Percentiles rank a stretch among this genome's conserved stretches.
These are phyloP conservation scores for Vespertilio murinus DNA, from an alignment of 2,797 vertebrate genomes.

Conservation along the genomic window DNA sequence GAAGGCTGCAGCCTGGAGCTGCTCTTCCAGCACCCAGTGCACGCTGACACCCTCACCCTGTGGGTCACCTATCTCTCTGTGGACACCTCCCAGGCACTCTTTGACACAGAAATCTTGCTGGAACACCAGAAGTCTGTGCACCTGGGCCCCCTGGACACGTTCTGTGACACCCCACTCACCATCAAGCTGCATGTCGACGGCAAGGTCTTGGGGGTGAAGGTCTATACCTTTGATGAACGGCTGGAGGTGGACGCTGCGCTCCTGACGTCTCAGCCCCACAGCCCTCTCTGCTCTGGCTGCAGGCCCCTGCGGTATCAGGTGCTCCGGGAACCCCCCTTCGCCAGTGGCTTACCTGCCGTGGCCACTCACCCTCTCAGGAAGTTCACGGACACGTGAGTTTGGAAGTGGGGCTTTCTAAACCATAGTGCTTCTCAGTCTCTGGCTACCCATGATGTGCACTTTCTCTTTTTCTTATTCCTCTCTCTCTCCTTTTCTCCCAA, in stretches of 20 bases:
- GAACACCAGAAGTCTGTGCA: constrained; percentile 88
- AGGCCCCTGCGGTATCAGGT: constrained; percentile 88
- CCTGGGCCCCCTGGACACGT: constrained; percentile 90
- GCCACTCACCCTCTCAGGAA: constrained; percentile 84
- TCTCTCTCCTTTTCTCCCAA: not conserved
- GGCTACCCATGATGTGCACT: not conserved
- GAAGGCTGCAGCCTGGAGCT: constrained; percentile 94
- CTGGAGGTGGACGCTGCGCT: constrained; percentile 95
- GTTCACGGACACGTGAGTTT: constrained; percentile 91
- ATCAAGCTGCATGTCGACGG: constrained; percentile 87
- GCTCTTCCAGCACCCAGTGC: constrained; percentile 89
- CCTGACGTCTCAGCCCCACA: constrained; percentile 89
- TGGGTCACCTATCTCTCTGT: constrained; percentile 95
- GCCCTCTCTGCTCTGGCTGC: constrained; percentile 90
- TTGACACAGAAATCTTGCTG: constrained; percentile 90
- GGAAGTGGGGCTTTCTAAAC: accelerated
- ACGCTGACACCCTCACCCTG: constrained; percentile 90
- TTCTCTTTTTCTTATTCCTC: not conserved
- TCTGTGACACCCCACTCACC: constrained; percentile 94
- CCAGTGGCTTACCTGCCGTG: constrained; percentile 64
- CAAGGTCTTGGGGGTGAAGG: constrained; percentile 88
- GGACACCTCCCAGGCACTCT: constrained; percentile 86
- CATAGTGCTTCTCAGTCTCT: not conserved
- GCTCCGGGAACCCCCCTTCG: constrained; percentile 89
- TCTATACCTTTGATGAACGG: constrained; percentile 95